Percentiles rank a stretch among this genome's conserved stretches.
Conservation (phyloP, 2,888 invertebrate genomes). For the Acanthosepion lycidas region DNA sequence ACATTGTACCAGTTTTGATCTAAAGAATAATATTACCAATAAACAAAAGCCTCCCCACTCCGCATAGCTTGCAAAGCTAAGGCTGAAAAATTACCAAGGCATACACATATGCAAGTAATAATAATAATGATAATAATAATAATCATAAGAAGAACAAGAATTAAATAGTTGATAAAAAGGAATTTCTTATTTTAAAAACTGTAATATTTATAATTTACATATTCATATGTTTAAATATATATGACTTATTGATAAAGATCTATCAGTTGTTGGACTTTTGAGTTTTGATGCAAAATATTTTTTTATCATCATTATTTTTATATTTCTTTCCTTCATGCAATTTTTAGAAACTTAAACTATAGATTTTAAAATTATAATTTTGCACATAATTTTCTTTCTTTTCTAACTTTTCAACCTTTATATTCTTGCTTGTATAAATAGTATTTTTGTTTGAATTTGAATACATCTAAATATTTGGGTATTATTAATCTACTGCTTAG, state of each 20-base stretch:
- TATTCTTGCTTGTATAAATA: neutral
- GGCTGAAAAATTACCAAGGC: neutral
- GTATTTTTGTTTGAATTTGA: conserved; percentile 43
- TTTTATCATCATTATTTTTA: neutral
- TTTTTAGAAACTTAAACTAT: neutral
- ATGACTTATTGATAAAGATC: conserved; percentile 37
- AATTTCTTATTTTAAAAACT: neutral
- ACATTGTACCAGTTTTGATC: neutral
- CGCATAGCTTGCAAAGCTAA: neutral
- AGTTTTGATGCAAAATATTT: neutral
- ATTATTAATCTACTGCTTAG: neutral
- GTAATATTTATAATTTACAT: neutral
- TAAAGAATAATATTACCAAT: neutral
- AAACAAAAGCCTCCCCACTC: neutral
- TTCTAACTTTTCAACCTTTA: neutral
- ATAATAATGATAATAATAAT: neutral
- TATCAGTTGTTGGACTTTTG: neutral
- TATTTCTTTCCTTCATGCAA: neutral
- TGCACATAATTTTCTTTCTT: neutral
- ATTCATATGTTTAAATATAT: conserved; percentile 45
- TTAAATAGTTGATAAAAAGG: neutral
- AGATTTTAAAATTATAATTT: neutral
- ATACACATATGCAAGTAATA: neutral
- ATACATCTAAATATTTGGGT: conserved; percentile 22
- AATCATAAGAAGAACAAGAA: neutral